Percentiles rank a stretch among this genome's conserved stretches.
Evolutionary conservation across 2,888 invertebrate genomes (phyloP).

Genomic region (Trichogramma evanescens): DNA sequence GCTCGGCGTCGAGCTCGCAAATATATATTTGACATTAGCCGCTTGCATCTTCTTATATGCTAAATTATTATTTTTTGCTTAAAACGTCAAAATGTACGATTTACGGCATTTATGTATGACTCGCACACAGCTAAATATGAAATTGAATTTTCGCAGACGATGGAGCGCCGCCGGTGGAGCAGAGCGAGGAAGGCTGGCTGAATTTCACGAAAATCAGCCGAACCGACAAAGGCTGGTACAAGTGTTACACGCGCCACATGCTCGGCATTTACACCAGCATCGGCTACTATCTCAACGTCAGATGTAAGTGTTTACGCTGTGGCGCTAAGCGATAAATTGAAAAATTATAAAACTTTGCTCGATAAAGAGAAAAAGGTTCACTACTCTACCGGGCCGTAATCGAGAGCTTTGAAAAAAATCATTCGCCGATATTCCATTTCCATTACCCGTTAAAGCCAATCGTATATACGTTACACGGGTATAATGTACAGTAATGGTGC

Average conservation of each 20-base stretch:
- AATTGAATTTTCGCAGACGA: constrained; percentile 38
- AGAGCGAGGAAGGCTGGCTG: constrained; percentile 71
- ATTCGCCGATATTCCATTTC: too few relatives aligned
- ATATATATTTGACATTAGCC: too few relatives aligned
- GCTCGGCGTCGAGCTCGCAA: too few relatives aligned
- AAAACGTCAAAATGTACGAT: background rate
- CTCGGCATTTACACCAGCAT: constrained; percentile 81
- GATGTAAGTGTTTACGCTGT: constrained; percentile 60
- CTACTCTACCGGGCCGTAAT: background rate
- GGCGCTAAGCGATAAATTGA: background rate
- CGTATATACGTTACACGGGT: too few relatives aligned
- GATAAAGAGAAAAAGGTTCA: background rate
- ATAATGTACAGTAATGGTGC: too few relatives aligned
- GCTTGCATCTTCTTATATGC: too few relatives aligned
- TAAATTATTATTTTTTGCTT: too few relatives aligned
- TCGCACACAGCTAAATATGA: too few relatives aligned
- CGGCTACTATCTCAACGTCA: constrained; percentile 82
- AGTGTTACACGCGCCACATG: constrained; percentile 78
- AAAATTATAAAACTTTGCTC: background rate
- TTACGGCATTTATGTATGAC: background rate
- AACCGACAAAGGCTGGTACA: constrained; percentile 87
- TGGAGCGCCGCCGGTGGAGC: constrained; percentile 53
- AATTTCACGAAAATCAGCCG: constrained; percentile 75
- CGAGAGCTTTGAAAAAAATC: background rate
- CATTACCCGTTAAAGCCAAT: too few relatives aligned